Conservation (phyloP, 1,140 invertebrate genomes). For the Leptinotarsa undecemlineata region DNA sequence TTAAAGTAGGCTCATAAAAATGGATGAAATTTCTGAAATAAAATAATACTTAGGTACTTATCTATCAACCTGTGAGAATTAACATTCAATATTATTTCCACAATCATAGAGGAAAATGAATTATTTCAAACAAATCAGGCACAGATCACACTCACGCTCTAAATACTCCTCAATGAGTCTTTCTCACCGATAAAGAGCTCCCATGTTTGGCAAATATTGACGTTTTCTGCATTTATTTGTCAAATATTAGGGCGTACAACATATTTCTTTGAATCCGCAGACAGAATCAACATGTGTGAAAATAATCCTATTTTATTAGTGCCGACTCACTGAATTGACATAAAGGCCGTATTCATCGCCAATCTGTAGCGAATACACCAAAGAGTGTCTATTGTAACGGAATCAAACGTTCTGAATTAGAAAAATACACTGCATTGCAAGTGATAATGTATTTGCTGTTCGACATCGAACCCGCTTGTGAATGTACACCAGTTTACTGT, state of each 20-base stretch:
- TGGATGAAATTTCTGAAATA: too few relatives aligned
- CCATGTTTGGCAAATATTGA: conserved; percentile 10
- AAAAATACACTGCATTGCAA: conserved; percentile 4
- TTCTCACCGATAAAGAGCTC: too few relatives aligned
- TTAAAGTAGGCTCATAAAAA: too few relatives aligned
- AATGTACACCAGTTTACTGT: too few relatives aligned
- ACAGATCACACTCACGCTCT: too few relatives aligned
- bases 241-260: conserved; percentile 14
- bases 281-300: conserved; percentile 45
- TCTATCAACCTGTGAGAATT: too few relatives aligned
- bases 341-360: conserved; percentile 46
- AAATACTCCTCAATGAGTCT: too few relatives aligned
- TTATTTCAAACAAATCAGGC: too few relatives aligned
- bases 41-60: too few relatives aligned
- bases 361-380: conserved; percentile 33
- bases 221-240: conserved; percentile 9
- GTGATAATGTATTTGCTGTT: neutral
- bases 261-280: conserved; percentile 39
- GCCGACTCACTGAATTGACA: conserved; percentile 43
- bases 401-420: conserved; percentile 3
- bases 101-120: too few relatives aligned
- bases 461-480: neutral
- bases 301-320: conserved; percentile 48
- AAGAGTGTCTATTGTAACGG: conserved; percentile 21
- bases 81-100: too few relatives aligned